Evolutionary conservation across 2,888 invertebrate genomes (phyloP).

Genomic region (Glomeris marginata): DNA sequence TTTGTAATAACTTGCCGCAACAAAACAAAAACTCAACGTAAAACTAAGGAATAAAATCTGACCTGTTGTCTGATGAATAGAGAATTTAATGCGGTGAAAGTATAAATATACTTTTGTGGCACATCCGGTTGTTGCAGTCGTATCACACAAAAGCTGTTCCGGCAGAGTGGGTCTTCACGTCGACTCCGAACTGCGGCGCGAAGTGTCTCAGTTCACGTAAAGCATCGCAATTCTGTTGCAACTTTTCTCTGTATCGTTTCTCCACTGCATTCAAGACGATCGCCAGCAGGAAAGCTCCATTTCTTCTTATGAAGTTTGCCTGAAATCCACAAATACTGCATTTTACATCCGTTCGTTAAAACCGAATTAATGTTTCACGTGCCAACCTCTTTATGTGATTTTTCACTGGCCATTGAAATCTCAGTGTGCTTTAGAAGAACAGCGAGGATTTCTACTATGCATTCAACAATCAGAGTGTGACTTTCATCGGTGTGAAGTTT

Average conservation of each 20-base stretch:
- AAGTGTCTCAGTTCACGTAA: constrained; percentile 17
- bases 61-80: no score
- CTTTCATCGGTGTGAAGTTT: constrained; percentile 58
- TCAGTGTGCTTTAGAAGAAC: constrained; percentile 53
- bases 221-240: constrained; percentile 23
- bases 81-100: no score
- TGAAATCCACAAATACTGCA: constrained; percentile 21
- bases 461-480: constrained; percentile 53
- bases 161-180: no score
- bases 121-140: no score
- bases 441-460: constrained; percentile 54
- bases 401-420: constrained; percentile 38
- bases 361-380: background rate
- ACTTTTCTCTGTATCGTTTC: constrained; percentile 38
- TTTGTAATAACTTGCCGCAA: no score
- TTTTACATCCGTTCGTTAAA: constrained; percentile 7
- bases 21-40: no score
- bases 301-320: constrained; percentile 43
- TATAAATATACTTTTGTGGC: no score
- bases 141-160: no score
- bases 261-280: constrained; percentile 48
- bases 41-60: no score
- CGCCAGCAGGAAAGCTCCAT: constrained; percentile 52
- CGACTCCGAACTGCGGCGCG: no score
- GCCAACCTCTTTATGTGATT: constrained; percentile 38